phyloP scores from a whole-genome alignment of 2,113 vertebrate genomes.

The Microcebus ravelobensis region DNA sequence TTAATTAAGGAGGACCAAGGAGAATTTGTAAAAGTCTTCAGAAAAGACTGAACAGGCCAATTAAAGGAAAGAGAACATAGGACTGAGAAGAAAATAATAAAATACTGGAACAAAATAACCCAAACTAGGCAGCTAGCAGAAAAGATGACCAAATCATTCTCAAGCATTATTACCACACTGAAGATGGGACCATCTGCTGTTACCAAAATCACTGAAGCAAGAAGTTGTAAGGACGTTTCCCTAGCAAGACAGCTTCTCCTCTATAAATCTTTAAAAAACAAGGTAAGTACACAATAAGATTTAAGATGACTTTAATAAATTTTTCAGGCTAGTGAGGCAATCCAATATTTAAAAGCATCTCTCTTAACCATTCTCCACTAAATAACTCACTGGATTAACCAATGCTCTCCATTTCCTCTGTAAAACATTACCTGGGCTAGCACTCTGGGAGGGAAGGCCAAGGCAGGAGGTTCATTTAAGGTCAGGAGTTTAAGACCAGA shows the following conservation, averaged over 20 bases:
- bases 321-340: neutral
- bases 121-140: neutral
- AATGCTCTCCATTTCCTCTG: neutral
- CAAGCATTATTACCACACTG: neutral
- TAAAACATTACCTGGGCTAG: neutral
- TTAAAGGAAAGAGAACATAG: neutral
- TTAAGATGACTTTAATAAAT: neutral
- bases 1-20: constrained; percentile 2
- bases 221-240: neutral
- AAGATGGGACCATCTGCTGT: neutral
- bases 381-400: neutral
- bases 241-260: neutral
- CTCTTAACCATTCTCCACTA: neutral
- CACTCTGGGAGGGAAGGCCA: no score
- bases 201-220: neutral
- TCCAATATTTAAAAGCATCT: neutral
- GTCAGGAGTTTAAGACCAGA: no score
- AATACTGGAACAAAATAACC: neutral
- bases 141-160: neutral
- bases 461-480: no score
- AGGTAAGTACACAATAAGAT: neutral
- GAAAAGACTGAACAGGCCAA: neutral
- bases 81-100: neutral
- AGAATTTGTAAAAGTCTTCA: neutral
- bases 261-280: neutral